These are phyloP conservation scores for Ectemnius lituratus DNA, from an alignment of 2,888 invertebrate genomes.

Conservation along the genomic window DNA sequence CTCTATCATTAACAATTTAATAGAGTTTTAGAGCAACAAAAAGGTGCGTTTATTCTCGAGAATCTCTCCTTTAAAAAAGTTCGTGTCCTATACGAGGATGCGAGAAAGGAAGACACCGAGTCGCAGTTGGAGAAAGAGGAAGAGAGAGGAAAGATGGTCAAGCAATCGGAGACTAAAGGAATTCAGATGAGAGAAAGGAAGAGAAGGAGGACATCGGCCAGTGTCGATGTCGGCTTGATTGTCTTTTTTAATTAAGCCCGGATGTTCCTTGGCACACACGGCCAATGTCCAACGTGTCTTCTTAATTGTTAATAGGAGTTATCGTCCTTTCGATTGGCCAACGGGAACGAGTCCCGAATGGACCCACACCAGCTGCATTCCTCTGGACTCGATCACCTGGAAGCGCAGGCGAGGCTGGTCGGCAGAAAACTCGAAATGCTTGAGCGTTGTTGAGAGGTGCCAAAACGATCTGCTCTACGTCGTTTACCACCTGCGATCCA, in stretches of 20 bases:
- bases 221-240: constrained; percentile 45
- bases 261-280: constrained; percentile 29
- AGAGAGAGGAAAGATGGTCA: not conserved
- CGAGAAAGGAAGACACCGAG: not conserved
- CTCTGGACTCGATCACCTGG: constrained; percentile 13
- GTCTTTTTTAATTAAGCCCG: constrained; percentile 63
- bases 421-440: constrained; percentile 17
- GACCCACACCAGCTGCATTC: not conserved
- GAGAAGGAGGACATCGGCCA: constrained; percentile 18
- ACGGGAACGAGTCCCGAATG: constrained; percentile 54
- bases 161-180: not conserved
- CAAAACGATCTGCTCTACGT: constrained; percentile 19
- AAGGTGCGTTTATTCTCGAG: too few relatives aligned
- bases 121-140: constrained; percentile 1
- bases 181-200: not conserved
- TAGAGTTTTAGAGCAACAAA: too few relatives aligned
- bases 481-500: constrained; percentile 19
- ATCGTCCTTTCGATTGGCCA: constrained; percentile 49
- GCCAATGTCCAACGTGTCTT: constrained; percentile 47
- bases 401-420: not conserved
- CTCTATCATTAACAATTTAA: too few relatives aligned
- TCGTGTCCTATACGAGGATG: not conserved
- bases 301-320: constrained; percentile 66
- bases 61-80: too few relatives aligned
- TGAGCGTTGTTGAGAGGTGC: constrained; percentile 15